A percentile compares a stretch with the other conserved stretches of the same genome.
Evolutionary conservation across 2,888 invertebrate genomes (phyloP).

Genomic region (Heliconius aoede): DNA sequence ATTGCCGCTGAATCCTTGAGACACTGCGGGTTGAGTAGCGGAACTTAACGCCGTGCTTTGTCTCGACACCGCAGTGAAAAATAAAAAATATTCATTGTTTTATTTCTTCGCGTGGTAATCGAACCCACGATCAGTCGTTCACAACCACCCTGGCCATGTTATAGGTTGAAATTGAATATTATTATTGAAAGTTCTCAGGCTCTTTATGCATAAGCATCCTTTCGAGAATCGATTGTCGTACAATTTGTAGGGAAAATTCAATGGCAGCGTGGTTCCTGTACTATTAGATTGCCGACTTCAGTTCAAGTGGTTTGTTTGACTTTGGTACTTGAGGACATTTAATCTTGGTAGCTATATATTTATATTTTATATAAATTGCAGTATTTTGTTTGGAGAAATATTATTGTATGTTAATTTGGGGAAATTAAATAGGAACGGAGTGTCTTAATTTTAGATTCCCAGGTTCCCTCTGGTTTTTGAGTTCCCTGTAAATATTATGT

Average conservation of each 20-base stretch:
- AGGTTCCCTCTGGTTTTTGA: neutral
- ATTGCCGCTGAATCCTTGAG: no score
- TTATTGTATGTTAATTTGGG: neutral
- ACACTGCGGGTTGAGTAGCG: no score
- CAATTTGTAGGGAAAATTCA: slow-evolving; percentile 9
- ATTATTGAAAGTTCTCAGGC: neutral
- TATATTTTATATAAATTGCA: neutral
- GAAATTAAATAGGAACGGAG: neutral
- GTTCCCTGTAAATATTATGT: no score
- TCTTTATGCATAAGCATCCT: slow-evolving; percentile 15
- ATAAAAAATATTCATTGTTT: no score
- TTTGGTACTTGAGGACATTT: slow-evolving; percentile 1
- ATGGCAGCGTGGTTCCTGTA: slow-evolving; percentile 3
- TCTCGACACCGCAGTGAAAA: no score
- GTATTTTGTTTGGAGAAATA: neutral
- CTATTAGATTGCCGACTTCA: neutral
- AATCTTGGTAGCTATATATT: slow-evolving; percentile 4
- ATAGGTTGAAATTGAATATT: neutral
- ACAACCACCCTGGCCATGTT: no score
- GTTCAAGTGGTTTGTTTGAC: slow-evolving; percentile 14
- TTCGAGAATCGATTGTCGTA: slow-evolving; percentile 14
- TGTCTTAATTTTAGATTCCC: neutral
- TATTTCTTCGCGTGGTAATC: no score
- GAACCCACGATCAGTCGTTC: no score
- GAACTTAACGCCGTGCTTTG: no score